phyloP scores from a whole-genome alignment of 2,113 vertebrate genomes.

The Pseudorasbora parva region DNA sequence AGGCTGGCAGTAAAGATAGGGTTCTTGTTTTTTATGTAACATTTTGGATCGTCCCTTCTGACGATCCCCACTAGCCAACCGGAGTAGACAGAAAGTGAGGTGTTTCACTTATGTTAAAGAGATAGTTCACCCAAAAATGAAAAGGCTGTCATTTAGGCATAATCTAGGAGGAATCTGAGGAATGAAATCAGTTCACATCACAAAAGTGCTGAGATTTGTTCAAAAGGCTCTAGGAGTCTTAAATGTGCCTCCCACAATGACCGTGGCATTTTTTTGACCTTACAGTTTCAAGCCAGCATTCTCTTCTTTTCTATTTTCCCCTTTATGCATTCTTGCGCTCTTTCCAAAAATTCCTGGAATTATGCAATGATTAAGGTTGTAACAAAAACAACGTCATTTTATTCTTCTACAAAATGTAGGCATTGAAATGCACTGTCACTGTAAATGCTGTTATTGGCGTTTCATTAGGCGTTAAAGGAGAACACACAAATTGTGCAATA shows the following conservation, averaged over 20 bases:
- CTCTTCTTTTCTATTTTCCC: not conserved
- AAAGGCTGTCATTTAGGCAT: too few species aligned
- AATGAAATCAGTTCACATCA: not conserved
- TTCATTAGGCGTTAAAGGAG: not conserved
- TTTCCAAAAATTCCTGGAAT: not conserved
- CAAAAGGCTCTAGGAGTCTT: not conserved
- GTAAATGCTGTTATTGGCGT: not conserved
- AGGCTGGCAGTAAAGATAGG: constrained; percentile 39
- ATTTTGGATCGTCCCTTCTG: not conserved
- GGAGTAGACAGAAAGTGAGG: not conserved
- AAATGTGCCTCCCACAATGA: constrained; percentile 5
- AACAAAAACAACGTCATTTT: not conserved
- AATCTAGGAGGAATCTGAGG: too few species aligned
- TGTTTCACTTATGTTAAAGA: not conserved
- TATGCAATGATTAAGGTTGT: not conserved
- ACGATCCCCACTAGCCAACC: not conserved
- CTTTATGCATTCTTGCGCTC: not conserved
- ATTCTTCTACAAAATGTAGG: not conserved
- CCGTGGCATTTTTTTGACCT: not conserved
- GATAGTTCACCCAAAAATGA: too few species aligned
- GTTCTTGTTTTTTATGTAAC: constrained; percentile 63
- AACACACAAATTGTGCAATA: not conserved
- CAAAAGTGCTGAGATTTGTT: not conserved
- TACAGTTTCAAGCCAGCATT: not conserved
- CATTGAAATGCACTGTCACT: not conserved